Conservation (phyloP, 2,888 invertebrate genomes). For the Drosophila peninsularis region DNA sequence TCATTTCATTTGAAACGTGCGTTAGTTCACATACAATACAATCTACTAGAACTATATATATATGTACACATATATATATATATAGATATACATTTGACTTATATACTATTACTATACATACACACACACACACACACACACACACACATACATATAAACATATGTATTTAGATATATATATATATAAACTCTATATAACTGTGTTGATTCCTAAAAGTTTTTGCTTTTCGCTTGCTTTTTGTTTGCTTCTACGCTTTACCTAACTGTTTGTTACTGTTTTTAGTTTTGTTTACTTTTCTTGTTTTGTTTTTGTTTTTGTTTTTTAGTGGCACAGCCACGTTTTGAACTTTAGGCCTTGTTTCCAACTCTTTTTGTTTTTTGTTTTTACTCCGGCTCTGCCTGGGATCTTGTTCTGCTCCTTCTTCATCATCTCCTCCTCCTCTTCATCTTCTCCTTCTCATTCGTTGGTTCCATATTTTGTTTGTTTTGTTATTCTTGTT, state of each 20-base stretch:
- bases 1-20: conserved; percentile 32
- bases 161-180: conserved; percentile 18
- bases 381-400: conserved; percentile 20
- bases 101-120: conserved; percentile 3
- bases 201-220: conserved; percentile 39
- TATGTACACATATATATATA: background rate
- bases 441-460: conserved; percentile 8
- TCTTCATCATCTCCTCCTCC: background rate
- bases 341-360: conserved; percentile 77
- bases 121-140: background rate
- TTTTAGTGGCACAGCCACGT: conserved; percentile 73
- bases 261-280: conserved; percentile 10
- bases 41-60: conserved; percentile 18
- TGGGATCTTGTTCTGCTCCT: background rate
- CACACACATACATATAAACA: background rate
- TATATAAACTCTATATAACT: conserved; percentile 28
- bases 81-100: background rate
- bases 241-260: conserved; percentile 14
- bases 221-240: conserved; percentile 21
- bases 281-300: conserved; percentile 11
- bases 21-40: conserved; percentile 37
- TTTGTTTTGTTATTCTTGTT: conserved; percentile 12
- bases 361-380: conserved; percentile 20
- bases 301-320: conserved; percentile 25
- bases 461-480: conserved; percentile 37